phyloP scores from a whole-genome alignment of 2,888 invertebrate species.

The Drosophila buzzatii region DNA sequence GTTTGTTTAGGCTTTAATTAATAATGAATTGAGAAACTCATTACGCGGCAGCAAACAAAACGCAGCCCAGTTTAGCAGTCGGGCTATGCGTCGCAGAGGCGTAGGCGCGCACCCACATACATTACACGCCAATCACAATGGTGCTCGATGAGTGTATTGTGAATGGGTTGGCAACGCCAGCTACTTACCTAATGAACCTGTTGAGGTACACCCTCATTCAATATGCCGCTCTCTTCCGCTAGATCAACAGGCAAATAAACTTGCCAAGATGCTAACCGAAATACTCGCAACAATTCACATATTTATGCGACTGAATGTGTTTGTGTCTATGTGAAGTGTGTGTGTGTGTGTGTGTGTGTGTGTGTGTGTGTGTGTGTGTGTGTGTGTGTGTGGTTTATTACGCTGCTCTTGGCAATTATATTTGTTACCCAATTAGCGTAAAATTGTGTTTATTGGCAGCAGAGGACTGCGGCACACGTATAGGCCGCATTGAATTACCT shows the following conservation, averaged over 20 bases:
- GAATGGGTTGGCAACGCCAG: slow-evolving; percentile 46
- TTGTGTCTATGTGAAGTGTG: slow-evolving; percentile 37
- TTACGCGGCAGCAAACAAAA: slow-evolving; percentile 74
- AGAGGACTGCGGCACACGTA: slow-evolving; percentile 40
- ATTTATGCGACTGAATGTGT: slow-evolving; percentile 42
- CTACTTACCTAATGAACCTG: slow-evolving; percentile 78
- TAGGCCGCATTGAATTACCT: slow-evolving; percentile 70
- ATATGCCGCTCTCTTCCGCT: slow-evolving; percentile 5
- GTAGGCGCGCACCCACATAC: background rate
- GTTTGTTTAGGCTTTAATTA: slow-evolving; percentile 78
- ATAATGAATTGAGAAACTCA: slow-evolving; percentile 80
- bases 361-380: slow-evolving; percentile 38
- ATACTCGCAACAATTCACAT: slow-evolving; percentile 49
- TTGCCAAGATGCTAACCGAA: slow-evolving; percentile 33
- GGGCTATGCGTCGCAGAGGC: background rate
- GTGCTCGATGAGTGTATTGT: slow-evolving; percentile 16
- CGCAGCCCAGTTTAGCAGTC: slow-evolving; percentile 9
- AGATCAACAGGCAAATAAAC: slow-evolving; percentile 36
- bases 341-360: slow-evolving; percentile 38
- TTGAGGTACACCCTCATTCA: slow-evolving; percentile 61
- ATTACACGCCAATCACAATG: slow-evolving; percentile 63
- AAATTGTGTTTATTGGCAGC: slow-evolving; percentile 83
- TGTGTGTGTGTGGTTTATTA: slow-evolving; percentile 74
- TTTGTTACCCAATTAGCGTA: slow-evolving; percentile 83
- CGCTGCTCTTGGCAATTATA: slow-evolving; percentile 83